Base-by-base conservation (phyloP, 2,888 invertebrate genomes). In the Linnaemya vulpina region DNA sequence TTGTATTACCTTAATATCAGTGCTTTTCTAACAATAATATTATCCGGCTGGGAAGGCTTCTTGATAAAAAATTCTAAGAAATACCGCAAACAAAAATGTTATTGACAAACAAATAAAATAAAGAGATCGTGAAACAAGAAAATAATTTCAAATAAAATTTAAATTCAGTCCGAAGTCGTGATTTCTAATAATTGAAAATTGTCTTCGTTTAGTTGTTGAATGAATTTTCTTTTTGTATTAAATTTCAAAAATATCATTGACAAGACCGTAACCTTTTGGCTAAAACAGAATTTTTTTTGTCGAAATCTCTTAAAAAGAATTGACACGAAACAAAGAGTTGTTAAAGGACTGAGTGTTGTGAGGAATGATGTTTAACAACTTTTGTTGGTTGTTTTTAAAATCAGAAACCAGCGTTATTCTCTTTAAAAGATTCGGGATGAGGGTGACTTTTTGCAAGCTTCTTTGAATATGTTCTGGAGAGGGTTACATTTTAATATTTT, bases 251-350 rank as follows among this genome's bases (percentile, higher is more conserved):
- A 11, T 20, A 53, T 65, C 77, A 63, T 70, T 84, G 84, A 84
- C 84, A 63, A 58, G 68, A 46, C 81, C 13, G 74, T 65, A 62
- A 10, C 53, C 22, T 62, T n/a, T 67, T 71, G 22, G 7, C 25
- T 80, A 35, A 81, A 84, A 74, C 84, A 84, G 84, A 84, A 84
- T 81, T 84, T 84, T 84, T 84, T 70, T 74, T 30, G 5, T 35
- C 58, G 49, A 76, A 77, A 84, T 81, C 84, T 84, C 70, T 43
- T 63, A 25, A 74, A 70, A 75, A 73, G 83, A 84, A 71, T 65
- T 63, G 7, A 11, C 17, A 0, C 3, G 1, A 22, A 1, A 15
- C 9, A 70, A 81, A 74, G 7, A 68, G 81, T 60, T 62, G 62
- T 62, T 75, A 81, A 74, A 38, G 71, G 78, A 78, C 78, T 78